phyloP scores from a whole-genome alignment of 2,888 invertebrate species.

The Heliconius ethilla region DNA sequence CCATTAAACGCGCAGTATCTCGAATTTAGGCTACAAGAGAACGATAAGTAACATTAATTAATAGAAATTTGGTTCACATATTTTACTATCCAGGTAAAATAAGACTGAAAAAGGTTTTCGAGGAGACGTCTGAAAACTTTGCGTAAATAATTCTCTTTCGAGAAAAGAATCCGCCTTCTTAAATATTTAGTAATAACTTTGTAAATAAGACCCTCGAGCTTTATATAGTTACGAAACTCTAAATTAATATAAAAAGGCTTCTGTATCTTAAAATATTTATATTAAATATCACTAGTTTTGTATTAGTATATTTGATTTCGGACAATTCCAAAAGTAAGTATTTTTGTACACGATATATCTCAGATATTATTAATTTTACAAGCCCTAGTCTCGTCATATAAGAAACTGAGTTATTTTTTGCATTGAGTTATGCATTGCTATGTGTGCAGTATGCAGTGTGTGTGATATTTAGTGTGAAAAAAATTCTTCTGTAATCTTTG shows the following conservation, averaged over 20 bases:
- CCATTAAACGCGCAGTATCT: too few relatives aligned
- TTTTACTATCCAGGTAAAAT: not conserved
- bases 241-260: not conserved
- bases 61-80: not conserved
- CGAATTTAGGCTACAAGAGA: not conserved
- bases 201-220: not conserved
- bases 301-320: not conserved
- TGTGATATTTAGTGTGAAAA: too few relatives aligned
- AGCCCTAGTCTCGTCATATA: too few relatives aligned
- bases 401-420: too few relatives aligned
- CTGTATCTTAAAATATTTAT: not conserved
- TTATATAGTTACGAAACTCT: not conserved
- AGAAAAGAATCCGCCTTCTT: not conserved
- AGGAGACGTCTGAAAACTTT: slow-evolving; percentile 1
- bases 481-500: too few relatives aligned
- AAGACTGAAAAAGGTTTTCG: not conserved
- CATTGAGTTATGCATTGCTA: too few relatives aligned
- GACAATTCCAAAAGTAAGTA: too few relatives aligned
- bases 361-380: too few relatives aligned
- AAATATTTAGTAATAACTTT: slow-evolving; percentile 5
- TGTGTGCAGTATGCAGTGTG: too few relatives aligned
- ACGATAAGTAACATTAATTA: not conserved
- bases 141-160: not conserved
- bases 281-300: not conserved
- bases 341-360: too few relatives aligned